Percentiles rank a stretch among this genome's conserved stretches.
These are phyloP conservation scores for Drosophila ercepeae DNA, from an alignment of 1,140 invertebrate species.

Conservation along the genomic window DNA sequence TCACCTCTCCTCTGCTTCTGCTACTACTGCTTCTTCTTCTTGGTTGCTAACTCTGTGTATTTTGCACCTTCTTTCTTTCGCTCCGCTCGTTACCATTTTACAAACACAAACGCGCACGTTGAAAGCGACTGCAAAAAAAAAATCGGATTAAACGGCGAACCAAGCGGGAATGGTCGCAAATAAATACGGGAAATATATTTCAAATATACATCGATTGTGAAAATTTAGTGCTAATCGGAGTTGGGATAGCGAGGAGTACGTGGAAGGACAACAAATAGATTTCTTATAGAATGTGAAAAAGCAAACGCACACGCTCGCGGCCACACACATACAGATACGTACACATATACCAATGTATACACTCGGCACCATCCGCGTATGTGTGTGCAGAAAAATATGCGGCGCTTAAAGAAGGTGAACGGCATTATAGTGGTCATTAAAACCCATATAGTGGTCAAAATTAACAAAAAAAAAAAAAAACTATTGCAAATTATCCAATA, in stretches of 20 bases:
- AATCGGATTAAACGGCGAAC: constrained; percentile 34
- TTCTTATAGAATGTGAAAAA: constrained; percentile 78
- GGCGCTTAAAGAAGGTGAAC: constrained; percentile 82
- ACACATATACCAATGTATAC: constrained; percentile 14
- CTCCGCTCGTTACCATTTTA: constrained; percentile 61
- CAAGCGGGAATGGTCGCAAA: background rate
- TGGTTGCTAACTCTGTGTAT: constrained; percentile 42
- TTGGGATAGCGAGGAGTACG: constrained; percentile 1
- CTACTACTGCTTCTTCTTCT: constrained; percentile 21
- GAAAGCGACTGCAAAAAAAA: constrained; percentile 47
- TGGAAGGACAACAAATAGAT: constrained; percentile 52
- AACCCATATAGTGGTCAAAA: too few species aligned
- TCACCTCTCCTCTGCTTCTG: constrained; percentile 13
- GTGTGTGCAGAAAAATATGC: constrained; percentile 81
- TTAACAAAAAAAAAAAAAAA: too few species aligned
- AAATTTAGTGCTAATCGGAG: constrained; percentile 30
- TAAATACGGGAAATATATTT: constrained; percentile 26
- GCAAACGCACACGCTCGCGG: constrained; percentile 38
- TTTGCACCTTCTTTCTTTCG: constrained; percentile 72
- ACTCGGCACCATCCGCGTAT: constrained; percentile 69
- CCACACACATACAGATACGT: constrained; percentile 20
- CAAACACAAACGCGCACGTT: constrained; percentile 76
- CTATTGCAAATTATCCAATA: constrained; percentile 18
- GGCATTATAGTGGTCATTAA: constrained; percentile 49
- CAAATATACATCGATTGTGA: constrained; percentile 26